Conservation (phyloP, 2,888 invertebrate genomes). For the Bimastos eiseni region DNA sequence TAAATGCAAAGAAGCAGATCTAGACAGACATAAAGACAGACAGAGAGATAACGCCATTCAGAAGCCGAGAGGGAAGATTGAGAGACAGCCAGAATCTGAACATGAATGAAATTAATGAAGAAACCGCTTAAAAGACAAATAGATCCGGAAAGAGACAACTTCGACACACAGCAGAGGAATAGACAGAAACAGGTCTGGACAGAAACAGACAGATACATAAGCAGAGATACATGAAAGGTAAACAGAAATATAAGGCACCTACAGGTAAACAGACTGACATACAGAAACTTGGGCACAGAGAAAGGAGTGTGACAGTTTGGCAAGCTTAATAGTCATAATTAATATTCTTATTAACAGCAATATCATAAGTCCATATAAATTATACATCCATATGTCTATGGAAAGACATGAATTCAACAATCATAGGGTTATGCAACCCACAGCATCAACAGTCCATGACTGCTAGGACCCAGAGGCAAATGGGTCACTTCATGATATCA, state of each 20-base stretch:
- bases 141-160: neutral
- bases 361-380: neutral
- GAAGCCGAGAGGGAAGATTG: neutral
- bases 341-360: neutral
- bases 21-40: neutral
- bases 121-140: neutral
- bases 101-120: neutral
- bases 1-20: neutral
- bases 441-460: slow-evolving; percentile 5
- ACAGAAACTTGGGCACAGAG: neutral
- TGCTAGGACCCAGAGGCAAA: neutral
- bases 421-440: neutral
- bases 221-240: too few species aligned
- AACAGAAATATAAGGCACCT: neutral
- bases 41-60: neutral
- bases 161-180: neutral
- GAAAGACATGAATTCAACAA: neutral
- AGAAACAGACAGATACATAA: neutral
- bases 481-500: neutral
- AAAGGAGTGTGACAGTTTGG: neutral
- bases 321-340: neutral
- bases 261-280: slow-evolving; percentile 4
- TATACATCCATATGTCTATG: neutral
- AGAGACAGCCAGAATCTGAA: slow-evolving; percentile 9
- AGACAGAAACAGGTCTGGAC: neutral